Evolutionary conservation across 2,113 vertebrate genomes (phyloP).

Genomic region (Brienomyrus brachyistius): DNA sequence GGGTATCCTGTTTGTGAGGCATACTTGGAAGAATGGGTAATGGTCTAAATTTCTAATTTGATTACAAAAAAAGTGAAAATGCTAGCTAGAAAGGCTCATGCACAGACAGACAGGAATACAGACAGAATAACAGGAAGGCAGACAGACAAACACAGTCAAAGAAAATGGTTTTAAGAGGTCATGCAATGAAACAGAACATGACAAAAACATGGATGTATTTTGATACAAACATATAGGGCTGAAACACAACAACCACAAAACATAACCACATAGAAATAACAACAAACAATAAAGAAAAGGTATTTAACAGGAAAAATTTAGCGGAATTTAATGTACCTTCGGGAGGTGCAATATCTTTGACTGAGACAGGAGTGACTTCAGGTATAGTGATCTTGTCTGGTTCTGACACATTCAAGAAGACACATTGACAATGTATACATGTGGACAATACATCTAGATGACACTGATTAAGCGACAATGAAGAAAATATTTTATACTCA

Average conservation of each 20-base stretch:
- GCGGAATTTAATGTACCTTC: neutral
- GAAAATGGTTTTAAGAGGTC: neutral
- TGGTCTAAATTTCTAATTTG: neutral
- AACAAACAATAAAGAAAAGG: neutral
- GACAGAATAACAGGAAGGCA: neutral
- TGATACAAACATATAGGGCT: neutral
- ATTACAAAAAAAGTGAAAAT: neutral
- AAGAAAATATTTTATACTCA: neutral
- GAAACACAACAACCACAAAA: neutral
- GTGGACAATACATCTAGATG: neutral
- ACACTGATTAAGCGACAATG: neutral
- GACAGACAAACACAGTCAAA: neutral
- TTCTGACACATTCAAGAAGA: neutral
- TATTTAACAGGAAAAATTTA: neutral
- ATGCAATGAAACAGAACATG: neutral
- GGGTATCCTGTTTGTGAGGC: neutral
- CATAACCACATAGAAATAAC: neutral
- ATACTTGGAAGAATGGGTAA: neutral
- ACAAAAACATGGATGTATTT: neutral
- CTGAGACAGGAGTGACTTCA: neutral
- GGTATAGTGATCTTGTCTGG: conserved; percentile 3
- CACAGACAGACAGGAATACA: neutral
- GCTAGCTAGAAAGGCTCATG: neutral
- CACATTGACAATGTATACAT: neutral
- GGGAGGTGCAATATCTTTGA: neutral